These are phyloP conservation scores for Enteromius unitaeniatus DNA, from an alignment of 2,797 vertebrate species.

Conservation along the genomic window DNA sequence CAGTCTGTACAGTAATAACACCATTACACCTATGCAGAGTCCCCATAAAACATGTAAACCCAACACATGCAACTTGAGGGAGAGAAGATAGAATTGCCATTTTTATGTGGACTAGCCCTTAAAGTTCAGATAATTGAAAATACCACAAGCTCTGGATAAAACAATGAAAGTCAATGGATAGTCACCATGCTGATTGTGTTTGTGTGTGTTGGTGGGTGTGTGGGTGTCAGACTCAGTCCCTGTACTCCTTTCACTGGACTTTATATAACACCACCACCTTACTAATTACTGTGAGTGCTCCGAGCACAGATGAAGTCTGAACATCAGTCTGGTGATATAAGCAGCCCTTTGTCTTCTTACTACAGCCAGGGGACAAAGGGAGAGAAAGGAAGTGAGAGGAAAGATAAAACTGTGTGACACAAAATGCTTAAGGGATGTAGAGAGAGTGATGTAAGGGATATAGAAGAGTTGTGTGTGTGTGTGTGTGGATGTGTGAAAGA, in stretches of 20 bases:
- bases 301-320: constrained; percentile 47
- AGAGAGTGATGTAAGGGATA: constrained; percentile 45
- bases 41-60: too few relatives aligned
- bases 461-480: constrained; percentile 18
- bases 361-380: constrained; percentile 38
- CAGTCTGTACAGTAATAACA: too few relatives aligned
- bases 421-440: constrained; percentile 44
- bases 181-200: not conserved
- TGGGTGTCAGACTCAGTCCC: not conserved
- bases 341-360: constrained; percentile 40
- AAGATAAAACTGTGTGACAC: constrained; percentile 36
- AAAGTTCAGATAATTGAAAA: not conserved
- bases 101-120: not conserved
- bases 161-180: not conserved
- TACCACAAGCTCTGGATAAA: not conserved
- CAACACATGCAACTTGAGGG: not conserved
- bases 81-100: not conserved
- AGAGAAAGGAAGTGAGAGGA: constrained; percentile 25
- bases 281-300: constrained; percentile 48
- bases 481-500: constrained; percentile 9
- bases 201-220: not conserved
- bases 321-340: constrained; percentile 58
- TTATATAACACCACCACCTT: constrained; percentile 56
- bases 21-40: too few relatives aligned
- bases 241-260: constrained; percentile 4